These are phyloP conservation scores for Psylliodes chrysocephalus DNA, from an alignment of 2,888 invertebrate genomes.

Conservation along the genomic window DNA sequence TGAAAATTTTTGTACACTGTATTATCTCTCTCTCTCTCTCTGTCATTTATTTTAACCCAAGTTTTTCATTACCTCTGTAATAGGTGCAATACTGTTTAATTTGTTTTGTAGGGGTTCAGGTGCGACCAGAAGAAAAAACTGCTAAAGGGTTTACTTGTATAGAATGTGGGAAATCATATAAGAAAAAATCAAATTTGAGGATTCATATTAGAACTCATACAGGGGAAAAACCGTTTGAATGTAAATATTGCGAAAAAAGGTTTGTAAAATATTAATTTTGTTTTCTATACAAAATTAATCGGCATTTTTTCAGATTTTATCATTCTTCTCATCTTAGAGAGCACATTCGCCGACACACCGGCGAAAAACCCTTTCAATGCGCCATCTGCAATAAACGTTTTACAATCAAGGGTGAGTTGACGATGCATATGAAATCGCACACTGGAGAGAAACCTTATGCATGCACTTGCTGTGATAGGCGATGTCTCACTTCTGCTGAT, in stretches of 20 bases:
- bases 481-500: constrained; percentile 67
- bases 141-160: constrained; percentile 55
- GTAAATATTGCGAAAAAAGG: constrained; percentile 62
- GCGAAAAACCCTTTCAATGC: constrained; percentile 62
- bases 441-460: constrained; percentile 67
- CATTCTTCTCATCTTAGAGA: constrained; percentile 61
- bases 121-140: constrained; percentile 48
- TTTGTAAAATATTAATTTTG: constrained; percentile 6
- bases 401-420: constrained; percentile 61
- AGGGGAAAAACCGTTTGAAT: constrained; percentile 62
- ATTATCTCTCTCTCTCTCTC: background rate
- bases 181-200: constrained; percentile 60
- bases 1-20: too few relatives aligned
- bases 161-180: constrained; percentile 59
- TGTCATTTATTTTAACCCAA: background rate
- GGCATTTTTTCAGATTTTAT: constrained; percentile 55
- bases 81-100: background rate
- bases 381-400: constrained; percentile 60
- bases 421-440: constrained; percentile 68
- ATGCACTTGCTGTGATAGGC: constrained; percentile 65
- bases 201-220: constrained; percentile 62
- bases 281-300: too few relatives aligned
- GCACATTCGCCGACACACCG: constrained; percentile 61
- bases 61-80: too few relatives aligned
- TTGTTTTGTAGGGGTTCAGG: constrained; percentile 51